A percentile compares a stretch with the other conserved stretches of the same genome.
Conservation (phyloP, 2,888 invertebrate species). For the Agrotis segetum region DNA sequence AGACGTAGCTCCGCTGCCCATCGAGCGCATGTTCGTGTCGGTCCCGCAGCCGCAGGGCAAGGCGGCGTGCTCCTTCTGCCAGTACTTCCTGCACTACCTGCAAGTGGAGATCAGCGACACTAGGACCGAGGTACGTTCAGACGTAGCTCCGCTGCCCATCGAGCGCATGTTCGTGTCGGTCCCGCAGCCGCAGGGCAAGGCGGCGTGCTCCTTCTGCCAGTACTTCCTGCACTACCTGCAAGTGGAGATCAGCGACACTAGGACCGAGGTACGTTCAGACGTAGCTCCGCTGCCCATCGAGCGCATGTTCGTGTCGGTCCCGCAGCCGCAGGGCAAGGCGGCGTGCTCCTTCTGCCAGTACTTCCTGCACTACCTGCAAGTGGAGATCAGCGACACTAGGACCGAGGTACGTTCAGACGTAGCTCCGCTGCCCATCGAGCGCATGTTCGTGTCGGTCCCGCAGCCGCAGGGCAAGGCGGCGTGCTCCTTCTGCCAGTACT, state of each 20-base stretch:
- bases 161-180: constrained; percentile 84
- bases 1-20: constrained; percentile 88
- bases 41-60: constrained; percentile 74
- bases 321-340: constrained; percentile 78
- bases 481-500: constrained; percentile 96
- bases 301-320: constrained; percentile 80
- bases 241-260: constrained; percentile 92
- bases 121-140: constrained; percentile 90
- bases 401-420: constrained; percentile 91
- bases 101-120: constrained; percentile 94
- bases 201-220: constrained; percentile 95
- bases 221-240: constrained; percentile 96
- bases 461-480: constrained; percentile 79
- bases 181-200: constrained; percentile 74
- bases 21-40: constrained; percentile 85
- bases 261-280: constrained; percentile 91
- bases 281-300: constrained; percentile 89
- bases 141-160: constrained; percentile 88
- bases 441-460: constrained; percentile 80
- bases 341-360: constrained; percentile 96
- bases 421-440: constrained; percentile 88
- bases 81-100: constrained; percentile 95
- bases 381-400: constrained; percentile 92
- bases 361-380: constrained; percentile 95
- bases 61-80: constrained; percentile 94